These are phyloP conservation scores for Tinea trinotella DNA, from an alignment of 2,888 invertebrate species.

Conservation along the genomic window DNA sequence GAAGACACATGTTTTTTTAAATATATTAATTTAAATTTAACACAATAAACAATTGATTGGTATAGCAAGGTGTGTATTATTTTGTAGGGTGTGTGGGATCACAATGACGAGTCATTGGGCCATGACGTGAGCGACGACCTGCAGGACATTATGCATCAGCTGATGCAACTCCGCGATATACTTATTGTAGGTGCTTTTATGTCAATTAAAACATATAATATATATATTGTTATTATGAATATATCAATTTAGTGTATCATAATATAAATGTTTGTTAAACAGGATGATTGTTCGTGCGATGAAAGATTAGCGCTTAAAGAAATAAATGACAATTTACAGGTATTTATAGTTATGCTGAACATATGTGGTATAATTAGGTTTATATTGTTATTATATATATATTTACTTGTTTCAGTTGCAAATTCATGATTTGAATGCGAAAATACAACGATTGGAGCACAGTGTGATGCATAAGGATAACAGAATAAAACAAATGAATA, in stretches of 20 bases:
- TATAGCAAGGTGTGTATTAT: neutral
- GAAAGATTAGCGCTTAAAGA: neutral
- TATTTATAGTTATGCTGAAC: too few species aligned
- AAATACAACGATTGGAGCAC: neutral
- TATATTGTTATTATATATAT: neutral
- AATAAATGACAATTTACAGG: neutral
- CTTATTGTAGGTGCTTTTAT: constrained; percentile 42
- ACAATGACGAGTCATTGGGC: constrained; percentile 33
- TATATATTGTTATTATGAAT: too few species aligned
- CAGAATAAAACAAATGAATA: neutral
- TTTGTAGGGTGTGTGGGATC: constrained; percentile 51
- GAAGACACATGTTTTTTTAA: too few species aligned
- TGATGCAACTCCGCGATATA: constrained; percentile 39
- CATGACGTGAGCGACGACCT: constrained; percentile 40
- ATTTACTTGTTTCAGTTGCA: too few species aligned
- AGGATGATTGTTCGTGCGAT: neutral
- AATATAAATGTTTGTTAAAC: neutral
- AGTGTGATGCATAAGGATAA: neutral
- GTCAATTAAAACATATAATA: too few species aligned
- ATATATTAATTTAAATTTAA: too few species aligned
- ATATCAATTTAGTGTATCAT: too few species aligned
- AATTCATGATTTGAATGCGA: neutral
- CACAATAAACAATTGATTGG: neutral
- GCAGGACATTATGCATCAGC: constrained; percentile 41
- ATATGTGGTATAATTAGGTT: too few species aligned